phyloP scores from a whole-genome alignment of 2,113 vertebrate genomes.

The Corythaixoides concolor region DNA sequence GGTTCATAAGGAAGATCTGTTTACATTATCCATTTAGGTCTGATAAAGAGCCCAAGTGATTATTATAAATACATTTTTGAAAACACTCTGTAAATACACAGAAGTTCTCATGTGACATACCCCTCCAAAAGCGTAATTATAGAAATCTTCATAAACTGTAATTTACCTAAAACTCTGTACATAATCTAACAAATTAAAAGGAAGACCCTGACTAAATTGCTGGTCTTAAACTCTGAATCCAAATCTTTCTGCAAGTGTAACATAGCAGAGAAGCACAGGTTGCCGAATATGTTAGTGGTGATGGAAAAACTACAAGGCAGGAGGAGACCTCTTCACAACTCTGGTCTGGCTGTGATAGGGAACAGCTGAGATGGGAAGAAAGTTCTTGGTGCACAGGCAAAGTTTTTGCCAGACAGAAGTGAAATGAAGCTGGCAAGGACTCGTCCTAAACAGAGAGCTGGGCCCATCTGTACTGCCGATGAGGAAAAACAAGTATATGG shows the following conservation, averaged over 20 bases:
- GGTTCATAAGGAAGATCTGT: not conserved
- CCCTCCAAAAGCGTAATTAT: not conserved
- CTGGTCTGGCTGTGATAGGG: not conserved
- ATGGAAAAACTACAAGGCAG: not conserved
- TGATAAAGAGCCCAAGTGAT: not conserved
- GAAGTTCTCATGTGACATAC: accelerated
- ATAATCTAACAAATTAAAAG: not conserved
- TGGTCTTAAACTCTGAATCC: not conserved
- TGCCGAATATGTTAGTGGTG: not conserved
- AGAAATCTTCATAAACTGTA: not conserved
- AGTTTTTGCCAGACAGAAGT: not conserved
- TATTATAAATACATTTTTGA: not conserved
- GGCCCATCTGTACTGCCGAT: not conserved
- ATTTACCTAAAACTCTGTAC: not conserved
- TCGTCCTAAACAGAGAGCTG: not conserved
- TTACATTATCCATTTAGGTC: not conserved
- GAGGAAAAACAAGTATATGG: not conserved
- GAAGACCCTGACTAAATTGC: not conserved
- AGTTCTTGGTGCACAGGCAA: not conserved
- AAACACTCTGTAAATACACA: not conserved
- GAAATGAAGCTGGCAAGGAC: not conserved
- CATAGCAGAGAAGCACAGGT: not conserved
- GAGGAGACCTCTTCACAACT: not conserved
- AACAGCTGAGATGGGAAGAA: not conserved
- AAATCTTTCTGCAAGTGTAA: not conserved